phyloP scores from a whole-genome alignment of 2,113 vertebrate species.

The Perca fluviatilis region DNA sequence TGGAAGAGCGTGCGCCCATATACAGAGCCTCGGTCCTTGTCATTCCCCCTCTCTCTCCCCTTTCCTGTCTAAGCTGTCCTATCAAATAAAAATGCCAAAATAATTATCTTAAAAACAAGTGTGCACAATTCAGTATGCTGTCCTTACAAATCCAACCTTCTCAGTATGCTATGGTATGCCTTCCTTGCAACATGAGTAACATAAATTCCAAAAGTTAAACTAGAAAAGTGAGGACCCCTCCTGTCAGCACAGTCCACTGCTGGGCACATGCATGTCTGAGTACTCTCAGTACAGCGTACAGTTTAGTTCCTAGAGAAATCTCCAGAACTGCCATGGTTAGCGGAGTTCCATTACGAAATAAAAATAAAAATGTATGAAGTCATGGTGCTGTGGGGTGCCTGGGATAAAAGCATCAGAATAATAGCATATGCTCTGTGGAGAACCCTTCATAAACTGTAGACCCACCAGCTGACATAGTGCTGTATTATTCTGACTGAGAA shows the following conservation, averaged over 20 bases:
- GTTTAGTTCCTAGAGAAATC: slow-evolving; percentile 1
- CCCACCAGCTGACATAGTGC: neutral
- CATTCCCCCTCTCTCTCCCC: too few species aligned
- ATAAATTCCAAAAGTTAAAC: neutral
- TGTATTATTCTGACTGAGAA: slow-evolving; percentile 48
- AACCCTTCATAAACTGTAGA: slow-evolving; percentile 12
- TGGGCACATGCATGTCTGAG: neutral
- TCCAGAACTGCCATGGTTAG: neutral
- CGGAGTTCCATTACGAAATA: slow-evolving; percentile 11
- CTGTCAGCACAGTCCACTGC: neutral
- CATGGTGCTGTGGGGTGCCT: slow-evolving; percentile 9
- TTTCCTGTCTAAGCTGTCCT: too few species aligned
- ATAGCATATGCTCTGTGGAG: slow-evolving; percentile 21
- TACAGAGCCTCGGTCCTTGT: too few species aligned
- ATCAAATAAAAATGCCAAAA: too few species aligned
- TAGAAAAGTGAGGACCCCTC: neutral
- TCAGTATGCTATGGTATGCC: neutral
- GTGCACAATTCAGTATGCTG: neutral
- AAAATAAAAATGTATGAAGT: slow-evolving; percentile 35
- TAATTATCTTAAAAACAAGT: neutral
- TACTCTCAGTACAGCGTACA: neutral
- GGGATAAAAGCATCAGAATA: slow-evolving; percentile 25
- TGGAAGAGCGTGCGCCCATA: too few species aligned
- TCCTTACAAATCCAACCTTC: neutral
- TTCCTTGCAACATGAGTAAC: neutral